Evolutionary conservation across 2,797 vertebrate genomes (phyloP).

Genomic region (Coendou prehensilis): DNA sequence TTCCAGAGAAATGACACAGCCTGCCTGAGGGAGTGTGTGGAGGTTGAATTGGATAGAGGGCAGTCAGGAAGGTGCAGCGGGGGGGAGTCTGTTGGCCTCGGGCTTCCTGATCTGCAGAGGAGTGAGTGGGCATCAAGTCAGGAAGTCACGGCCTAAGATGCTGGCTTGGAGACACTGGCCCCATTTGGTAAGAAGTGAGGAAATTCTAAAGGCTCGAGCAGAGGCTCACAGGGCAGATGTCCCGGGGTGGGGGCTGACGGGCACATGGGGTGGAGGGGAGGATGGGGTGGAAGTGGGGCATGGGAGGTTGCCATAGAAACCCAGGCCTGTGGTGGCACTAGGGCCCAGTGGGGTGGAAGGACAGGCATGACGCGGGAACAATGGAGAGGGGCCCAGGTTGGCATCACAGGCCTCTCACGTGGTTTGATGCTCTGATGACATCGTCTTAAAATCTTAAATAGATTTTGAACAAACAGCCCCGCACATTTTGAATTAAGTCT

Average conservation of each 20-base stretch:
- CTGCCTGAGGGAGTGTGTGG: too few species aligned
- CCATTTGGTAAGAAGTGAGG: not conserved
- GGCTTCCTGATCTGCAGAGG: not conserved
- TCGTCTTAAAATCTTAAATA: not conserved
- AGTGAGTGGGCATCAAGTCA: not conserved
- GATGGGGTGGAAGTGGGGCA: not conserved
- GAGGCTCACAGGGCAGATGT: not conserved
- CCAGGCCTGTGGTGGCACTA: too few species aligned
- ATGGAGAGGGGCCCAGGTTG: not conserved
- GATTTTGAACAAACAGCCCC: not conserved
- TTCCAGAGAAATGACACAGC: not conserved
- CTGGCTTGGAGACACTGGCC: not conserved
- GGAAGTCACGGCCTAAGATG: not conserved
- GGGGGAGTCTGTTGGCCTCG: not conserved
- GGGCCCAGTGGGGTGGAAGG: fast-evolving
- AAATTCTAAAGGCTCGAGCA: not conserved
- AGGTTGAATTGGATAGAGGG: not conserved
- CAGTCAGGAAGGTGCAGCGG: not conserved
- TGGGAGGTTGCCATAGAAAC: not conserved
- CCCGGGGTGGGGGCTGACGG: too few species aligned
- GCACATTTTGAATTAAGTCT: not conserved
- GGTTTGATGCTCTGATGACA: not conserved
- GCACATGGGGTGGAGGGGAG: not conserved
- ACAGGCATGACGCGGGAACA: fast-evolving
- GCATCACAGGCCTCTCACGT: not conserved